Base-by-base conservation (phyloP, 2,888 invertebrate species). In the Noctua janthina region DNA sequence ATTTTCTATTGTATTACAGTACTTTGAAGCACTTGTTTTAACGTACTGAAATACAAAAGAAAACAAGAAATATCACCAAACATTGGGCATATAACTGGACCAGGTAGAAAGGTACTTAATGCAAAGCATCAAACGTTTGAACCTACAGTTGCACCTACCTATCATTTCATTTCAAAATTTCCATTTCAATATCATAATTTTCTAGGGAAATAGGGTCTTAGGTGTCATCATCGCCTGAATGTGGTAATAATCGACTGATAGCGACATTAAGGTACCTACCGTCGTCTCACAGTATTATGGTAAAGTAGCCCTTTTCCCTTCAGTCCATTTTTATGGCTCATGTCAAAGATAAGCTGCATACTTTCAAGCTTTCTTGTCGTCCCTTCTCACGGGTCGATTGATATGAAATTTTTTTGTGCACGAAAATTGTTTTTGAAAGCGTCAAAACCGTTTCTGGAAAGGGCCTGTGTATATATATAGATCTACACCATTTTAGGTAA, bases 291-390 rank as follows among this genome's bases (percentile, higher is more conserved):
- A 82, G 80, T 74, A 78, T 85, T 85, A 87, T 77, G 79, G 74
- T 1, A 71, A 84, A 90, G 79, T 87, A 82, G 81, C 83, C 86
- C 71, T 35, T 83, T 90, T 78, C 81, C 81, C 73, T 86, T 74
- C 73, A 80, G 89, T 81, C 84, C 88, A 87, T 82, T 89, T 90
- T 89, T 90, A 89, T 86, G 76, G 77, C 74, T 84, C 80, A 81
- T 82, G 83, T 82, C 73, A 77, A 80, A 90, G 89, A 90, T 89
- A 90, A 89, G 82, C 84, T 87, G 74, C 72, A 87, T 76, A 74
- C 79, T 84, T 73, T n/a, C 51, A 84, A 76, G 74, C 56, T 81
- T 80, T 80, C 76, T 72, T 80, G 73, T 56, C 78, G 64, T 71
- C 78, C 84, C 71, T 81, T 86, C 79, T 74, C 43, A 69, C 5